phyloP scores from a whole-genome alignment of 2,113 vertebrate genomes.

The Ovis canadensis region DNA sequence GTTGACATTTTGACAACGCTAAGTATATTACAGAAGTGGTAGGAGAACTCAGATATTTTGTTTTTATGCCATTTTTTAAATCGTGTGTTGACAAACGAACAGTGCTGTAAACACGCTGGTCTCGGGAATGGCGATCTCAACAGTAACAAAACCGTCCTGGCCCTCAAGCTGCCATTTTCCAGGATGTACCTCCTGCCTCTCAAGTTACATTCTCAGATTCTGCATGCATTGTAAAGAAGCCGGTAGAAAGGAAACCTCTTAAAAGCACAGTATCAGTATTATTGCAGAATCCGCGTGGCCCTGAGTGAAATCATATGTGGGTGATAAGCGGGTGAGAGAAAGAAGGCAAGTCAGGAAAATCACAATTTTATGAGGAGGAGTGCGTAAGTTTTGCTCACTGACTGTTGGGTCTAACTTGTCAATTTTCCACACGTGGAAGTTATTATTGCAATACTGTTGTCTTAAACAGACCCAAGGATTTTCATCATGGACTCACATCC shows the following conservation, averaged over 20 bases:
- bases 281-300: background rate
- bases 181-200: constrained; percentile 41
- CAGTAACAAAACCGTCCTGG: background rate
- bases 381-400: constrained; percentile 35
- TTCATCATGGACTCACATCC: constrained; percentile 49
- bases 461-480: constrained; percentile 66
- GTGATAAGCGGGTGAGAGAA: background rate
- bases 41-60: background rate
- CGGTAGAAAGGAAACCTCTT: constrained; percentile 49
- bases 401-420: constrained; percentile 67
- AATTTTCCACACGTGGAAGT: constrained; percentile 76
- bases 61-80: background rate
- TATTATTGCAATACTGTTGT: constrained; percentile 66
- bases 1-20: background rate
- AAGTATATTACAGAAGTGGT: background rate
- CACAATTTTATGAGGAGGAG: constrained; percentile 30
- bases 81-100: constrained; percentile 36
- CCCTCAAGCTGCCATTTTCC: constrained; percentile 41
- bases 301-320: constrained; percentile 42
- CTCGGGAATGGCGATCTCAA: rapidly evolving
- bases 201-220: constrained; percentile 36
- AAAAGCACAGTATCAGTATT: background rate
- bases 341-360: constrained; percentile 37
- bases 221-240: background rate
- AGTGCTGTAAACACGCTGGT: background rate